A percentile compares a stretch with the other conserved stretches of the same genome.
These are phyloP conservation scores for Botia almorhae DNA, from an alignment of 2,797 vertebrate genomes.

Conservation along the genomic window DNA sequence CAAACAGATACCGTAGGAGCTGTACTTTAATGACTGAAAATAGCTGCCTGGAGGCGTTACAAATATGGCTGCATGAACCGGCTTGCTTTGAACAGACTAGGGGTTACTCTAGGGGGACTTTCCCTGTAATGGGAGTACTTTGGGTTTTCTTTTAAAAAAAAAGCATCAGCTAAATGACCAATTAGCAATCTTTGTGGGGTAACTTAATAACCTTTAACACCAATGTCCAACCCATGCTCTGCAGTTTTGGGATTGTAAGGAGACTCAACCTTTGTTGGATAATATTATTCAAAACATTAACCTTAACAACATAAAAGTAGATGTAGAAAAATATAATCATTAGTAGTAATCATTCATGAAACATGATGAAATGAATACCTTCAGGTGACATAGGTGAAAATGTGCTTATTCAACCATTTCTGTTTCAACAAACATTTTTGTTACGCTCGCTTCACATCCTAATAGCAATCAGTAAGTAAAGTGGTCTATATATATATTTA, in stretches of 20 bases:
- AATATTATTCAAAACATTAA: no score
- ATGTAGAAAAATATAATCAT: no score
- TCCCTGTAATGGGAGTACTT: neutral
- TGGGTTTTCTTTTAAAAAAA: neutral
- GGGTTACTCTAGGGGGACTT: neutral
- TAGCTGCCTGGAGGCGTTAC: neutral
- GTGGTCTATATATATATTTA: no score
- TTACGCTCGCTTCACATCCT: no score
- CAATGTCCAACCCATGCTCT: neutral
- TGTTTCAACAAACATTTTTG: no score
- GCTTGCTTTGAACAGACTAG: neutral
- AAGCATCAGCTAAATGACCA: neutral
- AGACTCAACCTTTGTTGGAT: no score
- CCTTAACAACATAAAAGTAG: no score
- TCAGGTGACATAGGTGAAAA: slow-evolving; percentile 28
- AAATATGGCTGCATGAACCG: neutral
- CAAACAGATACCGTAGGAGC: neutral
- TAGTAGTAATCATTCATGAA: slow-evolving; percentile 16
- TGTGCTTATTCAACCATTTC: slow-evolving; percentile 19
- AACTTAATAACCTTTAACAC: neutral
- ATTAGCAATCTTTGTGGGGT: neutral
- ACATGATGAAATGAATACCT: slow-evolving; percentile 41
- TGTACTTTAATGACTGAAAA: neutral
- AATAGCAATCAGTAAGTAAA: no score
- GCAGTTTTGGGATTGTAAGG: neutral